Evolutionary conservation across 2,888 invertebrate genomes (phyloP), one percentile per base, ranked within the genome.

Genomic region (Drosophila flavopinicola): DNA sequence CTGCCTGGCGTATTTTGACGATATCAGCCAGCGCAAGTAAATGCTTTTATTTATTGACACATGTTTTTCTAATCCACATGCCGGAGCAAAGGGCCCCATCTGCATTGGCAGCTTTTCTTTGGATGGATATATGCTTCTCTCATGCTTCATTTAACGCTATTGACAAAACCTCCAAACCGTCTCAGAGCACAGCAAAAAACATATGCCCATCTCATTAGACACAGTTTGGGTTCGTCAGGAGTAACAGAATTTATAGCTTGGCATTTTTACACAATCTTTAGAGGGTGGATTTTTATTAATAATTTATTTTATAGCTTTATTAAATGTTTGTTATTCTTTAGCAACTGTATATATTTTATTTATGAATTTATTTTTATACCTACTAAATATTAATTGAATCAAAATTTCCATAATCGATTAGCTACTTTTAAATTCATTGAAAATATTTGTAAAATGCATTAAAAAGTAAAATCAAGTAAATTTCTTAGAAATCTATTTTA

Each of bases 21-120:
- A 58, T 51, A 47, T 58, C 67, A 17, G 57, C 33, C 56, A 76
- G 75, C 64, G 57, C 33, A 58, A 76, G 75, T 65, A 85, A 83
- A 87, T 85, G 87, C 64, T 83, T 87, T 87, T 87, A 83, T 83
- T 85, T 87, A 87, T 82, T 87, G 83, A 87, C 85, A 83, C 85
- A 82, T 87, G 83, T 85, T 82, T 74, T 75, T 67, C 70, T 71
- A 85, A 87, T 70, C 75, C 65, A 72, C 59, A 39, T 61, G 52
- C 37, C 51, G 49, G 44, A 30, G 42, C n/a, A n/a, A n/a, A 6
- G 6, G 1, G 23, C 9, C 7, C 20, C 20, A 20, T 20, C 20
- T 20, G 20, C 20, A 20, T 20, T 7, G 38, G 35, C 38, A 33
- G 23, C 25, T n/a, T n/a, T n/a, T n/a, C n/a, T n/a, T n/a, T n/a